Conservation (phyloP, 2,797 vertebrate species). For the Hydrophis major region DNA sequence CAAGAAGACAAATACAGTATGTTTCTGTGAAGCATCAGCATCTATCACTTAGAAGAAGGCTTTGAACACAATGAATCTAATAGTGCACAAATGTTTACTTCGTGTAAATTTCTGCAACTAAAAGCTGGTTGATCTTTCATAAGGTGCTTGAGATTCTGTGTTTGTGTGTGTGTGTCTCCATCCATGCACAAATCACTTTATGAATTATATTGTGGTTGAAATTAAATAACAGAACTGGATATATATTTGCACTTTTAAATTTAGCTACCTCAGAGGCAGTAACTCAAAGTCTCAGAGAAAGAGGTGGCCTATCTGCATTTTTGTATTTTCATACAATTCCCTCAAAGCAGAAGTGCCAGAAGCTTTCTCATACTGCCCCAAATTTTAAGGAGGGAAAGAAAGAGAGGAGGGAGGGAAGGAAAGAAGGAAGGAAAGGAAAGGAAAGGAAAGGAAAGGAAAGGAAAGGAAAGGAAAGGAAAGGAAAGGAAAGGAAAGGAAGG, state of each 20-base stretch:
- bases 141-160: neutral
- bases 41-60: neutral
- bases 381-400: neutral
- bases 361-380: too few species aligned
- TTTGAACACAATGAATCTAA: neutral
- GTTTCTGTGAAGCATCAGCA: neutral
- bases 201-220: neutral
- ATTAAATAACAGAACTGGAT: neutral
- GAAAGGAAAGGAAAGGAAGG: neutral
- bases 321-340: neutral
- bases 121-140: constrained; percentile 1
- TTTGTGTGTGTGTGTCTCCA: neutral
- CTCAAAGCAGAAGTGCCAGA: neutral
- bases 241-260: neutral
- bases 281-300: neutral
- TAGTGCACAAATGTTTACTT: neutral
- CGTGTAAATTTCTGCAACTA: neutral
- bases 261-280: neutral
- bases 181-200: neutral
- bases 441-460: neutral
- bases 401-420: neutral
- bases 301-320: neutral
- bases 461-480: neutral
- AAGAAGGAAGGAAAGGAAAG: too few species aligned
- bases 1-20: neutral